phyloP scores from a whole-genome alignment of 2,888 invertebrate species.

The Elysia crispata region DNA sequence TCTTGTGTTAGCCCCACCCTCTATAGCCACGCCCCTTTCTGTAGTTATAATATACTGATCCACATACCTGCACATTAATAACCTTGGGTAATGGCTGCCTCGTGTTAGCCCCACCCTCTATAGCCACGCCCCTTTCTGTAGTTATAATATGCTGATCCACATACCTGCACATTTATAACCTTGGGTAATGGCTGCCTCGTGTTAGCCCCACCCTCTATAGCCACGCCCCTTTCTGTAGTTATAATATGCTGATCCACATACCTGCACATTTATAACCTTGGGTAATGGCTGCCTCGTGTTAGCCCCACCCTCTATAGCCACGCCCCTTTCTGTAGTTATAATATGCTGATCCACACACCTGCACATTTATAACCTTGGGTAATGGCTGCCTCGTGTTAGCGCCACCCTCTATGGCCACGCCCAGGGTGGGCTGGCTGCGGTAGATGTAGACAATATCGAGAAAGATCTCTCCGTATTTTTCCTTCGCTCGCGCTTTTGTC shows the following conservation, averaged over 20 bases:
- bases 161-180: no score
- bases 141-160: no score
- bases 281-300: conserved; percentile 96
- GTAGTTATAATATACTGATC: no score
- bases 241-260: conserved; percentile 77
- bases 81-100: conserved; percentile 95
- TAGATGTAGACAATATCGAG: conserved; percentile 82
- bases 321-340: conserved; percentile 82
- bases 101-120: conserved; percentile 92
- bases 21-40: no score
- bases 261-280: conserved; percentile 96
- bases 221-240: no score
- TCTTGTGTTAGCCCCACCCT: no score
- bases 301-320: conserved; percentile 97
- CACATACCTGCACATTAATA: conserved; percentile 93
- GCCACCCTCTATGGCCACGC: conserved; percentile 98
- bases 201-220: no score
- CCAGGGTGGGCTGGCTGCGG: conserved; percentile 95
- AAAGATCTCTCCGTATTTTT: conserved; percentile 60
- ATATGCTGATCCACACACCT: conserved; percentile 84
- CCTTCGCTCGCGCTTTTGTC: conserved; percentile 55
- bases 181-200: no score
- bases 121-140: no score
- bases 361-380: conserved; percentile 96
- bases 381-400: conserved; percentile 96